Base-by-base conservation (phyloP, 1,140 invertebrate genomes). In the Drosophila mayri region DNA sequence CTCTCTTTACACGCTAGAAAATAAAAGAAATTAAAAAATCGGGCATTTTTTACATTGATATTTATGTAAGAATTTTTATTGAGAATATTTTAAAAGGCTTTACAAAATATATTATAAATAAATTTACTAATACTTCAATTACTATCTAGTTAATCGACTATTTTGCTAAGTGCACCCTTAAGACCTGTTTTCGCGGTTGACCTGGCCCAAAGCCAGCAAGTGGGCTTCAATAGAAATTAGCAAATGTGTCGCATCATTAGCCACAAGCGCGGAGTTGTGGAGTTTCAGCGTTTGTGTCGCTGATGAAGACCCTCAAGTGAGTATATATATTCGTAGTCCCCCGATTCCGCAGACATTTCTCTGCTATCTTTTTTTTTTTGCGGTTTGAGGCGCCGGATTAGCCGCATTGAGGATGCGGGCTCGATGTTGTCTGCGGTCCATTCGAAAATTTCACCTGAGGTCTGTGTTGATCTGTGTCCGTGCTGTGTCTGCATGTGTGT, bases 241-340 rank as follows among this genome's bases (percentile, higher is more conserved):
- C 85, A 90, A 90, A 90, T 90, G 85, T 90, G 85, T 90, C 85
- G 85, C 85, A 90, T 90, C 85, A 90, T 90, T 90, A 90, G 85
- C 85, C 82, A 85, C 77, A 88, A 87, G 64, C 54, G 54, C 22
- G 30, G 44, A 81, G 61, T 49, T 61, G 75, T 38, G 49, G 44
- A 59, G 66, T 59, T 72, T 40, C 59, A 40, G 43, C 28, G 63
- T 18, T 76, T 72, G 76, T 72, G 68, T 73, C 70, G 72, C 67
- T 72, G 66, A 73, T 73, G 84, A 88, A 88, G 84, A 90, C 81
- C 79, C 81, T 88, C 85, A 90, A 88, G 65, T 90, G 85, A 83
- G 57, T 46, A 54, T 38, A 55, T 55, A 11, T 41, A 41, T 18
- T 9, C 4, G n/a, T 54, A 60, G 20, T 3, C 20, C 50, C 50